Evolutionary conservation across 2,797 vertebrate species (phyloP).

Genomic region (Gila robusta): DNA sequence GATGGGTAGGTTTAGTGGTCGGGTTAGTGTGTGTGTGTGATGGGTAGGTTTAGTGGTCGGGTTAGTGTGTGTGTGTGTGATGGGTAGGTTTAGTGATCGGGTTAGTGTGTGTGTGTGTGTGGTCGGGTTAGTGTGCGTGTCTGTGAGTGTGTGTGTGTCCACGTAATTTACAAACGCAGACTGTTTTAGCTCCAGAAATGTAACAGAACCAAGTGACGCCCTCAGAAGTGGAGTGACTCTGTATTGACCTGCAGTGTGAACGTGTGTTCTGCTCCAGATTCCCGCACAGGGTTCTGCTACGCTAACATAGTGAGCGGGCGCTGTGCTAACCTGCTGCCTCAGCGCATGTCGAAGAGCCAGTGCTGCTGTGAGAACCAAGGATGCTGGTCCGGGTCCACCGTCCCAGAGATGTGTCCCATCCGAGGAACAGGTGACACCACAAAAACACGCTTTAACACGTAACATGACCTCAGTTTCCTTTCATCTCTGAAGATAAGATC

Average conservation of each 20-base stretch:
- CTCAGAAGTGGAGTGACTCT: neutral
- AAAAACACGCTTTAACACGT: neutral
- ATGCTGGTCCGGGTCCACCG: constrained; percentile 87
- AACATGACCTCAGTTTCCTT: neutral
- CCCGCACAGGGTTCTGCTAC: constrained; percentile 91
- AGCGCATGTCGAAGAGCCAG: constrained; percentile 89
- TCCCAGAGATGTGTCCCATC: constrained; percentile 93
- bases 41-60: no score
- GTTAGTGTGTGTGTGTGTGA: no score
- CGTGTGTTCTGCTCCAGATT: constrained; percentile 79
- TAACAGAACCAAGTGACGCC: no score
- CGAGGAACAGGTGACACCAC: constrained; percentile 84
- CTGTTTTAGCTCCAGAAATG: neutral
- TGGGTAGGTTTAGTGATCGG: no score
- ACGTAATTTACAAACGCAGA: neutral
- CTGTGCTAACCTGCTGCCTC: constrained; percentile 88
- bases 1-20: no score
- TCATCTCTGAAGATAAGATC: no score
- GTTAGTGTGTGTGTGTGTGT: no score
- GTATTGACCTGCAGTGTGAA: constrained; percentile 19
- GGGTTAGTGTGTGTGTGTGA: no score
- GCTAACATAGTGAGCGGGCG: constrained; percentile 85
- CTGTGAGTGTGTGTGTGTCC: constrained; percentile 54
- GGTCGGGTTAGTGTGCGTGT: constrained; percentile 43
- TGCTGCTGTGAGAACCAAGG: constrained; percentile 92